phyloP scores from a whole-genome alignment of 2,888 invertebrate species.

The Morpho helenor region DNA sequence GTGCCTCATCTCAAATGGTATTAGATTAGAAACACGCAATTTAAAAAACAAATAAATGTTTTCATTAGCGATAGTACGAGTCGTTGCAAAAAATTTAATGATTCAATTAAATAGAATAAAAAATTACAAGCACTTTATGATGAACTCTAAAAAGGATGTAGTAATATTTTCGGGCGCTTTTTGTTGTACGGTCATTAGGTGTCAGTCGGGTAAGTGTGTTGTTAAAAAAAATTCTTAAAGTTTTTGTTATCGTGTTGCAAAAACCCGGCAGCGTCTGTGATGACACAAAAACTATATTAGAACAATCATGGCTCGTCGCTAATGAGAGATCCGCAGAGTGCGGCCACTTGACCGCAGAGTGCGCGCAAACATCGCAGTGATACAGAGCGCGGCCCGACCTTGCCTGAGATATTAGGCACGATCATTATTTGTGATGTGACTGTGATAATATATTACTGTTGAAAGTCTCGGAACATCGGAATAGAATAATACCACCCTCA shows the following conservation, averaged over 20 bases:
- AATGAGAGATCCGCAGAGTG: slow-evolving; percentile 10
- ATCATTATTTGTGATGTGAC: slow-evolving; percentile 11
- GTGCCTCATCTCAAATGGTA: too few relatives aligned
- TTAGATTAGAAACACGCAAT: too few relatives aligned
- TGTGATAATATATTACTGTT: background rate
- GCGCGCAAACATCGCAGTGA: slow-evolving; percentile 15
- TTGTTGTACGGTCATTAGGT: background rate
- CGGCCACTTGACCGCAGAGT: slow-evolving; percentile 11
- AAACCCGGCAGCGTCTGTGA: slow-evolving; percentile 3
- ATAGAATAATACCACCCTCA: too few relatives aligned
- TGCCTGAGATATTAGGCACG: slow-evolving; percentile 18
- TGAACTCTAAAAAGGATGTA: background rate
- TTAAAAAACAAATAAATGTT: too few relatives aligned
- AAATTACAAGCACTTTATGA: background rate
- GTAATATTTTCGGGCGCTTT: background rate
- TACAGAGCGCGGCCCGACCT: slow-evolving; percentile 21
- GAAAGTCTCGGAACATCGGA: too few relatives aligned
- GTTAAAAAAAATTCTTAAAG: background rate
- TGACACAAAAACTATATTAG: slow-evolving; percentile 9
- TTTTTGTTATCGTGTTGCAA: slow-evolving; percentile 9
- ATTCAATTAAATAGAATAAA: background rate
- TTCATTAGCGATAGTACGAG: too few relatives aligned
- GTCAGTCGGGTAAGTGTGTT: slow-evolving; percentile 8
- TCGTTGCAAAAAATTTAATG: background rate
- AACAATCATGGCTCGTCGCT: background rate